phyloP scores from a whole-genome alignment of 2,888 invertebrate genomes.

The Temnothorax ravouxi region DNA sequence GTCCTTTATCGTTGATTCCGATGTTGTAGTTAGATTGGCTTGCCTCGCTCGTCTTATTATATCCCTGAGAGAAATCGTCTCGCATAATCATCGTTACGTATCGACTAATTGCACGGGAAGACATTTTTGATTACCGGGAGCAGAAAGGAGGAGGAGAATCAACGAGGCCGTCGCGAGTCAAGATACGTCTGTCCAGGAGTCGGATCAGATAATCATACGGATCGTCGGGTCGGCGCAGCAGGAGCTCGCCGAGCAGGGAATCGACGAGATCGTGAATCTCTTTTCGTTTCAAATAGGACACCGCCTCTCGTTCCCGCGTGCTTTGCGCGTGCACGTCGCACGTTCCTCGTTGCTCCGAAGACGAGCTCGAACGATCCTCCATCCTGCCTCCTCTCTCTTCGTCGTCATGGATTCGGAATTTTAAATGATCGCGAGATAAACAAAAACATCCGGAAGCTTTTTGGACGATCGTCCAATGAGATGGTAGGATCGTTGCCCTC shows the following conservation, averaged over 20 bases:
- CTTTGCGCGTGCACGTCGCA: neutral
- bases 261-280: slow-evolving; percentile 3
- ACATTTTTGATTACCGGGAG: slow-evolving; percentile 9
- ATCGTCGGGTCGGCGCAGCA: slow-evolving; percentile 12
- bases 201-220: slow-evolving; percentile 9
- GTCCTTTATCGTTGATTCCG: neutral
- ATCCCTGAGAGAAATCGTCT: neutral
- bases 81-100: neutral
- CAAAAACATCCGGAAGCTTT: neutral
- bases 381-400: neutral
- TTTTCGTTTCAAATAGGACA: slow-evolving; percentile 7
- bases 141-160: neutral
- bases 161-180: slow-evolving; percentile 22
- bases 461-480: slow-evolving; percentile 1
- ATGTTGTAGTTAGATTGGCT: neutral
- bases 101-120: neutral
- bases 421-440: neutral
- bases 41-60: neutral
- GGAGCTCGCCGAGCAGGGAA: slow-evolving; percentile 17
- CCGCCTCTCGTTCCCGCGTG: neutral
- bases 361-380: neutral
- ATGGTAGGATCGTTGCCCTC: neutral
- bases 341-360: neutral
- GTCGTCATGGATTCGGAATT: neutral
- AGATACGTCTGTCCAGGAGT: slow-evolving; percentile 12